A percentile compares a stretch with the other conserved stretches of the same genome.
Conservation (phyloP, 2,888 invertebrate species). For the Megamerina dolium region DNA sequence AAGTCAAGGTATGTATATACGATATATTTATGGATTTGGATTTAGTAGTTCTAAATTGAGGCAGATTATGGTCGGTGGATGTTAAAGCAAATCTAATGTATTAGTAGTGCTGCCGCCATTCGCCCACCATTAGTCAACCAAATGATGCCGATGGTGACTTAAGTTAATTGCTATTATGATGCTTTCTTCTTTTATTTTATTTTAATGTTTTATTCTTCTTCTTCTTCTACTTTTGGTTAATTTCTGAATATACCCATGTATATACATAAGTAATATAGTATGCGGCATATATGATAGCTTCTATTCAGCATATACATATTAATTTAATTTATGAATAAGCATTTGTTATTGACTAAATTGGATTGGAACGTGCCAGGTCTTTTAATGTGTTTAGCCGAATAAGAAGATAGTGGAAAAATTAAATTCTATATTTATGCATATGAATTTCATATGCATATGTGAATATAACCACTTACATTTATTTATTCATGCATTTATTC, state of each 20-base stretch:
- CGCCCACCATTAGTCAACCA: constrained; percentile 5
- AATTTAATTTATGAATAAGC: constrained; percentile 44
- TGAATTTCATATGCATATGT: no score
- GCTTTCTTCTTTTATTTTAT: no score
- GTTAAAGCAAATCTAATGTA: background rate
- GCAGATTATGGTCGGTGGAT: constrained; percentile 18
- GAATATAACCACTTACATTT: no score
- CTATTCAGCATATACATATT: constrained; percentile 30
- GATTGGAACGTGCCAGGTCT: constrained; percentile 42
- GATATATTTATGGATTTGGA: no score
- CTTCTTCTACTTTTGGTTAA: constrained; percentile 20
- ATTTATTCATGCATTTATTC: background rate
- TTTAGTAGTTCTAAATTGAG: constrained; percentile 15
- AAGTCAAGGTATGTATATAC: no score
- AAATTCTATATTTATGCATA: no score
- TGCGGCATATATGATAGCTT: constrained; percentile 21
- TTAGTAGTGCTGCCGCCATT: background rate
- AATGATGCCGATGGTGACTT: constrained; percentile 16
- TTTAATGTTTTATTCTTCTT: background rate
- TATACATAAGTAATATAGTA: no score
- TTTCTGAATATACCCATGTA: no score
- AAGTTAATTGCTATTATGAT: constrained; percentile 29
- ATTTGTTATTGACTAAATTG: constrained; percentile 44
- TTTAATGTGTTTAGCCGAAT: no score
- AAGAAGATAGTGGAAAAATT: no score